A percentile compares a stretch with the other conserved stretches of the same genome.
Evolutionary conservation across 2,797 vertebrate genomes (phyloP).

Genomic region (Enteromius afrohamiltoni): DNA sequence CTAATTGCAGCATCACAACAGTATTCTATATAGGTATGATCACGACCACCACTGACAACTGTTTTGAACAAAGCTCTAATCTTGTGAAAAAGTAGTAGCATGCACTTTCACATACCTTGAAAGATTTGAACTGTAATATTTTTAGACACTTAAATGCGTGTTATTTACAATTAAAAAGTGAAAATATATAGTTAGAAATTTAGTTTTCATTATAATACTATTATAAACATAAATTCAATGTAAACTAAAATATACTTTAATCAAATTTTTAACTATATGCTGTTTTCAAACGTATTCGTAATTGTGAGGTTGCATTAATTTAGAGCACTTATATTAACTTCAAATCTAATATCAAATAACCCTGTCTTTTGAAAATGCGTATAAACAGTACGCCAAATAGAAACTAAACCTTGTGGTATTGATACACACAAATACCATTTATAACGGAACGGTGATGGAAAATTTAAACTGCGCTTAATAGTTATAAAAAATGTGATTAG

Average conservation of each 20-base stretch:
- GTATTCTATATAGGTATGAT: slow-evolving; percentile 5
- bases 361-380: no score
- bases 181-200: neutral
- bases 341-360: neutral
- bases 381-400: no score
- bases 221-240: no score
- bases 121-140: neutral
- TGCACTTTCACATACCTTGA: neutral
- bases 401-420: no score
- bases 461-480: neutral
- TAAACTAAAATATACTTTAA: neutral
- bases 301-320: neutral
- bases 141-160: neutral
- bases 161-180: neutral
- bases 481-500: neutral
- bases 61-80: neutral
- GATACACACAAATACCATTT: no score
- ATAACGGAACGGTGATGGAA: neutral
- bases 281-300: neutral
- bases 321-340: neutral
- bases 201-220: neutral
- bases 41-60: neutral
- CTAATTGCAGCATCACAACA: neutral
- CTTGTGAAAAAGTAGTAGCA: neutral
- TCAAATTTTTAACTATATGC: neutral